Conservation (phyloP, 2,888 invertebrate species). For the Gordius sp. region DNA sequence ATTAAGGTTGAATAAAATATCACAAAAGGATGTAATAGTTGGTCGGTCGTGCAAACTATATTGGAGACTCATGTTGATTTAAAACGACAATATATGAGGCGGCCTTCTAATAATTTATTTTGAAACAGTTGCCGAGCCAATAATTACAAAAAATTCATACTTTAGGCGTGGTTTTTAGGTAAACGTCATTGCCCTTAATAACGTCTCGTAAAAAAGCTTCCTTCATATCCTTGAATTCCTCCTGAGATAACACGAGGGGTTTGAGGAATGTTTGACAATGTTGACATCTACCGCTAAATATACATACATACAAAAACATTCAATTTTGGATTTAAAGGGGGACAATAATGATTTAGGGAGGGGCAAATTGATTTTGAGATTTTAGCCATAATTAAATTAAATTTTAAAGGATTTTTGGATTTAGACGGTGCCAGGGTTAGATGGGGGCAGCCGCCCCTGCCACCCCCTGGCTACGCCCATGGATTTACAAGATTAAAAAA, state of each 20-base stretch:
- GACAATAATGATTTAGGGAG: not conserved
- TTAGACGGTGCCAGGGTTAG: no score
- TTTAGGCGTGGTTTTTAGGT: conserved; percentile 2
- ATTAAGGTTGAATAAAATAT: no score
- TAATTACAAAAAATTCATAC: not conserved
- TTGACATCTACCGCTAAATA: not conserved
- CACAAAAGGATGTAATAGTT: no score
- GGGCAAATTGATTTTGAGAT: not conserved
- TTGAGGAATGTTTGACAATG: not conserved
- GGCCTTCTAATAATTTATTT: not conserved
- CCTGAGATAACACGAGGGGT: not conserved
- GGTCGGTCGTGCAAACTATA: no score
- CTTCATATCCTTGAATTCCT: not conserved
- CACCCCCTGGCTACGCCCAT: no score
- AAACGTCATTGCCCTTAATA: not conserved
- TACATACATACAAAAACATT: not conserved
- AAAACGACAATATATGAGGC: no score
- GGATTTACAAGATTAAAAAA: no score
- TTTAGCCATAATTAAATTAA: no score
- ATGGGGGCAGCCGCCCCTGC: no score
- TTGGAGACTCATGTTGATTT: no score
- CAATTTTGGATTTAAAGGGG: not conserved
- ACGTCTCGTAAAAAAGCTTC: not conserved
- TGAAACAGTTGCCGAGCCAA: not conserved
- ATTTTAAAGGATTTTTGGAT: no score